phyloP scores from a whole-genome alignment of 2,113 vertebrate species.

The Anas platyrhynchos region DNA sequence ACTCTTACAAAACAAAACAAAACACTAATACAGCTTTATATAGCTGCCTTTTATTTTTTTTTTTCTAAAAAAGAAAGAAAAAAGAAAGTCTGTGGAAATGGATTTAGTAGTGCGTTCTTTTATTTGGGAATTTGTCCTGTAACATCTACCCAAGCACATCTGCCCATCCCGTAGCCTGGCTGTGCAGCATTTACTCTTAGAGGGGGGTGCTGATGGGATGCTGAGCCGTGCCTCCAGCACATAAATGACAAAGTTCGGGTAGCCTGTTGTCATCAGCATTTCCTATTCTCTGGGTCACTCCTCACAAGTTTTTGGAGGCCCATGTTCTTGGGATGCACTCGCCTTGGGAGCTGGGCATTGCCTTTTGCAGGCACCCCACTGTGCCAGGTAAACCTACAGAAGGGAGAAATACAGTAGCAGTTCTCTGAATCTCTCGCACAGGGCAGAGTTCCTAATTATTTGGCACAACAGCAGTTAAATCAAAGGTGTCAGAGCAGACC shows the following conservation, averaged over 20 bases:
- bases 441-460: background rate
- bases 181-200: background rate
- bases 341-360: background rate
- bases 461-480: accelerated
- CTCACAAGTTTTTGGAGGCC: background rate
- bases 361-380: background rate
- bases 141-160: background rate
- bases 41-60: background rate
- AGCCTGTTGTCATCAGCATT: background rate
- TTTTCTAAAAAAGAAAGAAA: background rate
- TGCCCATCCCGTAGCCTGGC: background rate
- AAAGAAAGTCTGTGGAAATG: background rate
- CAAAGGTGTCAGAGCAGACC: background rate
- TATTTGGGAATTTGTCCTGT: background rate
- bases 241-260: background rate
- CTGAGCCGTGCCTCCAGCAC: accelerated
- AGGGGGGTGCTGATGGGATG: background rate
- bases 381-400: background rate
- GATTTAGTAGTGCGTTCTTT: background rate
- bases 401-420: background rate
- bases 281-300: background rate
- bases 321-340: background rate
- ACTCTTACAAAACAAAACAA: background rate
- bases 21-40: background rate
- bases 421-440: background rate